Evolutionary conservation across 35 echinoderm and acorn worm species (phyloP), one percentile per base, ranked within the genome.

Genomic region (Holothuria glaberrima): DNA sequence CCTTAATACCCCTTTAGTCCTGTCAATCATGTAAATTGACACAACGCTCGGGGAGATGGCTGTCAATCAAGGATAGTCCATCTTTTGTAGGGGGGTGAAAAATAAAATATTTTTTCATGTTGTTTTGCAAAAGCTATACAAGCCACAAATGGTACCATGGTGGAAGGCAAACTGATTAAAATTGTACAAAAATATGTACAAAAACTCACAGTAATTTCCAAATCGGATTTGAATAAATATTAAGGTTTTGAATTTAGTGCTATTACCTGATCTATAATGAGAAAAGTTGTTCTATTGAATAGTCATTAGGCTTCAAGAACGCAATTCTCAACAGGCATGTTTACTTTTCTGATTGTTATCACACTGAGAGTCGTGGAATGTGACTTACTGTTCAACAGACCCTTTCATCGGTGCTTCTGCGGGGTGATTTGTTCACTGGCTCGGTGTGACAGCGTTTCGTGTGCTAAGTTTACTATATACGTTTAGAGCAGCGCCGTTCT

Each of bases 301-400:
- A 87, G 36, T 87, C 85, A 87, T 87, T 29, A 87, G 65, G 85
- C 61, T 71, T 27, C 30, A 46, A 29, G 85, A 87, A 87, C 85
- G 85, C 85, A 87, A 87, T 87, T 87, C 85, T 87, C 85, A 67
- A 87, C 66, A 87, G 85, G 85, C 85, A 87, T 87, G 85, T 87
- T 87, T 87, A 87, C 85, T 71, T 87, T 87, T 87, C 32, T 67
- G 85, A 87, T 87, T 87, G 85, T 87, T 87, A 87, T 87, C 85
- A 87, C 85, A 87, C 85, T 87, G 85, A 36, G 85, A 87, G 34
- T 34, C 22, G 34, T 46, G 85, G 85, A 87, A 87, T 87, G 85
- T 87, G 85, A 87, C 85, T 87, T 70, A 28, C 35, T 48, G 74
- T 48, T 78, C 74, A 48, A 78, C 74, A 48, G 74, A 78, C 38